Conservation (phyloP, 2,797 vertebrate species). For the Chloroceryle amazona region DNA sequence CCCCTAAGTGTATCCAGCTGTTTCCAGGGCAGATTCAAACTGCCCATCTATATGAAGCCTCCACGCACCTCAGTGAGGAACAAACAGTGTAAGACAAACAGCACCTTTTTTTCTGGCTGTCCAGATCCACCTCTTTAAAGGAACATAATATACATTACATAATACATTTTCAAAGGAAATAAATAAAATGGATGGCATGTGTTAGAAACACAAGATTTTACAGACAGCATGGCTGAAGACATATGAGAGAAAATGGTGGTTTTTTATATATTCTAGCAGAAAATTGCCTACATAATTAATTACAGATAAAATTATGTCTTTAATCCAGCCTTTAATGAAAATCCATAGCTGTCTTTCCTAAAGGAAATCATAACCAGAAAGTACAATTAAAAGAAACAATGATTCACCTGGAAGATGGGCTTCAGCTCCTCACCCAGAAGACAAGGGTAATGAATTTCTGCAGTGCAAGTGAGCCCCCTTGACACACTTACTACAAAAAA, state of each 20-base stretch:
- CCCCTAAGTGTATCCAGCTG: not conserved
- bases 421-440: not conserved
- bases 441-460: not conserved
- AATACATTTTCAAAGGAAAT: not conserved
- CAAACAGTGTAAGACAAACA: not conserved
- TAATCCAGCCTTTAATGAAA: not conserved
- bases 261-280: not conserved
- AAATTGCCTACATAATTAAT: not conserved
- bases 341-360: not conserved
- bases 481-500: not conserved
- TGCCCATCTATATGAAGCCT: not conserved
- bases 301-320: not conserved
- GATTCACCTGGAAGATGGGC: not conserved
- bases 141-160: fast-evolving
- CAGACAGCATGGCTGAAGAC: not conserved
- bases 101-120: not conserved
- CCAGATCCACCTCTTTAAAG: not conserved
- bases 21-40: not conserved
- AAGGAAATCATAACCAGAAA: not conserved
- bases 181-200: not conserved
- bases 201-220: not conserved
- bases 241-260: not conserved
- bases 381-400: not conserved
- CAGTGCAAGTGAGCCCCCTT: not conserved
- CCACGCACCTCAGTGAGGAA: not conserved